A percentile compares a stretch with the other conserved stretches of the same genome.
phyloP scores from a whole-genome alignment of 1,140 invertebrate genomes.

The Drepana arcuata region DNA sequence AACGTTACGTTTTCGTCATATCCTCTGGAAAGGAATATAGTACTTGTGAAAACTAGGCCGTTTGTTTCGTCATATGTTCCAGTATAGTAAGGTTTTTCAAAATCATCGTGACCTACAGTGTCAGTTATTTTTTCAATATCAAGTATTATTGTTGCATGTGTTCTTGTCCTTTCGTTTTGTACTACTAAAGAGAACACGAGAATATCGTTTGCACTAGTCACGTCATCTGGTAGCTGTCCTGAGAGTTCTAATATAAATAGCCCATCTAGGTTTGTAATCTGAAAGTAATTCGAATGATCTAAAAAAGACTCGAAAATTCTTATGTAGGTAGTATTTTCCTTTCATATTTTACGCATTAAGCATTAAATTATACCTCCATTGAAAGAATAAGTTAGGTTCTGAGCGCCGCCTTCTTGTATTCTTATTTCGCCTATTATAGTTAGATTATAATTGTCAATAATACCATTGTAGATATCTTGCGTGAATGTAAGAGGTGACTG shows the following conservation, averaged over 20 bases:
- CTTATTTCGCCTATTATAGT: too few relatives aligned
- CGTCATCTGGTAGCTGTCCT: conserved; percentile 9
- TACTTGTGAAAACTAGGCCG: conserved; percentile 10
- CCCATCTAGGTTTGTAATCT: conserved; percentile 2
- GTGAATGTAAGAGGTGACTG: too few relatives aligned
- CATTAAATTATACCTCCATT: too few relatives aligned
- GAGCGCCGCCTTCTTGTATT: too few relatives aligned
- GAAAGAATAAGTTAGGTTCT: too few relatives aligned
- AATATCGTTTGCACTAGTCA: conserved; percentile 12
- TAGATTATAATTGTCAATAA: too few relatives aligned
- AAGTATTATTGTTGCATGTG: conserved; percentile 15
- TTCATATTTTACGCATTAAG: too few relatives aligned
- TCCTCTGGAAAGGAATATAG: conserved; percentile 16
- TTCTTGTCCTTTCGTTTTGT: conserved; percentile 14
- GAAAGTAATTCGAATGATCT: conserved; percentile 18
- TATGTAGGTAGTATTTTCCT: too few relatives aligned
- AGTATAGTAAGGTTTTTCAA: conserved; percentile 20
- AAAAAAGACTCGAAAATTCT: conserved; percentile 14
- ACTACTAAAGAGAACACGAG: conserved; percentile 17
- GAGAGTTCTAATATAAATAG: conserved; percentile 8
- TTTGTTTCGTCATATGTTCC: conserved; percentile 16
- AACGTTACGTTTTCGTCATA: conserved; percentile 21
- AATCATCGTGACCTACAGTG: conserved; percentile 2
- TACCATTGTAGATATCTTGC: too few relatives aligned
- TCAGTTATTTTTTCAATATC: conserved; percentile 19